These are phyloP conservation scores for Hirudo medicinalis DNA, from an alignment of 1,140 invertebrate genomes.

Conservation along the genomic window DNA sequence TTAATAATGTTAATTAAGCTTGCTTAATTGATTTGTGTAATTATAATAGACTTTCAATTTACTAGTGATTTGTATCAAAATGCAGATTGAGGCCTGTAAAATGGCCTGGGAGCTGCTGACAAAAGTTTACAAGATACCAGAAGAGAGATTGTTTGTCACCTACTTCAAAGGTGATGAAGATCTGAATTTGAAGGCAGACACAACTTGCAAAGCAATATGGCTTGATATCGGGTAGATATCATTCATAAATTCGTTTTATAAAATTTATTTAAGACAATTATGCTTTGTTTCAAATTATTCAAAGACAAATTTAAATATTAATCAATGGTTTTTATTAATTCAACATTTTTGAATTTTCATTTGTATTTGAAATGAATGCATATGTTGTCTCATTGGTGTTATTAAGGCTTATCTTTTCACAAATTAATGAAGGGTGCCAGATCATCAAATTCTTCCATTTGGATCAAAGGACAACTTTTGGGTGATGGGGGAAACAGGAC, in stretches of 20 bases:
- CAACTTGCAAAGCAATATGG: constrained; percentile 79
- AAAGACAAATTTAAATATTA: background rate
- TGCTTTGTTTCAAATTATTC: background rate
- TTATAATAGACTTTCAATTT: background rate
- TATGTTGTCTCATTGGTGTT: background rate
- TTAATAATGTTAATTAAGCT: background rate
- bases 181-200: constrained; percentile 71
- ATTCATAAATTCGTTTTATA: background rate
- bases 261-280: no score
- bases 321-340: no score
- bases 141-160: constrained; percentile 84
- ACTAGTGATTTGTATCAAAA: background rate
- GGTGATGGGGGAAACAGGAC: constrained; percentile 99
- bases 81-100: constrained; percentile 70
- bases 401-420: background rate
- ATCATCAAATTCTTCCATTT: constrained; percentile 19
- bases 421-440: constrained; percentile 10
- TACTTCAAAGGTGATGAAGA: constrained; percentile 90
- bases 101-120: constrained; percentile 98
- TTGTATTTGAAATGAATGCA: background rate
- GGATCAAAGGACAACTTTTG: constrained; percentile 84
- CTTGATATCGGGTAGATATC: constrained; percentile 49
- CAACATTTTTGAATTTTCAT: no score
- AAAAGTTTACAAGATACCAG: constrained; percentile 53
- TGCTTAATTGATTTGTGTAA: constrained; percentile 1